These are phyloP conservation scores for Meandrina meandrites DNA, from an alignment of 92 coral and sea anemone species.

Conservation along the genomic window DNA sequence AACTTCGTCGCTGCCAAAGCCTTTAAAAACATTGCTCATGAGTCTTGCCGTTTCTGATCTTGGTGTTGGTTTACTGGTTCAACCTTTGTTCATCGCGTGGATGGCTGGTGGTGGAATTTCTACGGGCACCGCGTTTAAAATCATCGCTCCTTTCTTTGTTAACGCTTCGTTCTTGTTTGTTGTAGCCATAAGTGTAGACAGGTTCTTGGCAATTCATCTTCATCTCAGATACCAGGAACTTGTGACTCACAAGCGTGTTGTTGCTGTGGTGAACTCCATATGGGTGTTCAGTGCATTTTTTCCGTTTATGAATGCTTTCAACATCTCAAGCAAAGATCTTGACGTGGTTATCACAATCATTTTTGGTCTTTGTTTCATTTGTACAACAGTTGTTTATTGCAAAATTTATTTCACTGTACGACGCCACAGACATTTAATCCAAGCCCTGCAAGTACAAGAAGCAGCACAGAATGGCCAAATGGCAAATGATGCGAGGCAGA, in stretches of 20 bases:
- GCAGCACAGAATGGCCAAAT: not conserved
- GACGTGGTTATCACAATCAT: not conserved
- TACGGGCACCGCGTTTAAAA: not conserved
- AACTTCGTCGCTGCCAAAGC: conserved; percentile 14
- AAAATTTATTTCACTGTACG: not conserved
- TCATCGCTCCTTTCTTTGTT: not conserved
- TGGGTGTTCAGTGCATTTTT: not conserved
- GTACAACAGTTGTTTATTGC: not conserved
- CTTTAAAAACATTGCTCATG: conserved; percentile 16
- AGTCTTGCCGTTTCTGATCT: conserved; percentile 8
- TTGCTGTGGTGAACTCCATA: conserved; percentile 1
- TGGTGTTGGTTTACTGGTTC: not conserved
- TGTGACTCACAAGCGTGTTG: conserved; percentile 3
- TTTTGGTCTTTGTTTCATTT: not conserved
- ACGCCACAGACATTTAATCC: not conserved
- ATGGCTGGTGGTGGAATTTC: not conserved
- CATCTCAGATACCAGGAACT: conserved; percentile 16
- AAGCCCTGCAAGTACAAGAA: not conserved
- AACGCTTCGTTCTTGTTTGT: not conserved
- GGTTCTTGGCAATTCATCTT: not conserved
- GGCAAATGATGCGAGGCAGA: not conserved
- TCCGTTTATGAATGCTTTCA: not conserved
- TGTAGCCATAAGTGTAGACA: conserved; percentile 1
- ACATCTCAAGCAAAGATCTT: not conserved
- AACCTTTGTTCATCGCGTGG: not conserved